Conservation (phyloP, 2,113 vertebrate genomes). For the Ranitomeya variabilis region DNA sequence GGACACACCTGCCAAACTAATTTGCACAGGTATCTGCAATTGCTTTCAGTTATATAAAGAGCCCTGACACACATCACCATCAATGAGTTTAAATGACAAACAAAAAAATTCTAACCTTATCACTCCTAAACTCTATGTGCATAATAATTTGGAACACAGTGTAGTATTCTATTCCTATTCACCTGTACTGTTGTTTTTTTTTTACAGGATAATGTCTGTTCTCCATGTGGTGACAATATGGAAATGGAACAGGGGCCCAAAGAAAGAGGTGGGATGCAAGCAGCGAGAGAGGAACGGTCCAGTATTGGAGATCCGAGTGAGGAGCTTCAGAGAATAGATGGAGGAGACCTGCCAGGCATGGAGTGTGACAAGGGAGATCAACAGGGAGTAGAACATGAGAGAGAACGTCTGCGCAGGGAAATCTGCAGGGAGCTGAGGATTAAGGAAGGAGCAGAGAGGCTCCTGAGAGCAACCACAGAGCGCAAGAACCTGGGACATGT, state of each 20-base stretch:
- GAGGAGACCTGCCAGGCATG: not conserved
- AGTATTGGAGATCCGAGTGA: constrained; percentile 29
- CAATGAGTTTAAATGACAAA: too few species aligned
- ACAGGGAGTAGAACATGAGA: constrained; percentile 27
- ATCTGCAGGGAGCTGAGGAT: constrained; percentile 46
- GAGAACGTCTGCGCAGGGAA: constrained; percentile 51
- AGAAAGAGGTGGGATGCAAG: not conserved
- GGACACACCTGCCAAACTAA: too few species aligned
- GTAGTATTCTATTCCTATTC: not conserved
- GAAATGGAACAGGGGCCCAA: not conserved
- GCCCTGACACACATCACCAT: too few species aligned
- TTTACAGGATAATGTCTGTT: constrained; percentile 15
- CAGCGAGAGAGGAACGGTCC: not conserved
- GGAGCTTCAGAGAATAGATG: constrained; percentile 1
- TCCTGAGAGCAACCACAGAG: constrained; percentile 49
- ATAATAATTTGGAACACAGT: too few species aligned
- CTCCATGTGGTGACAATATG: constrained; percentile 24
- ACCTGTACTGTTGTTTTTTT: not conserved
- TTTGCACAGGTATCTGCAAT: too few species aligned
- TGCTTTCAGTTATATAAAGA: too few species aligned
- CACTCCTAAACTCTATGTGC: too few species aligned
- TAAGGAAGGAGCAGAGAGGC: constrained; percentile 52
- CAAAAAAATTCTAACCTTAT: too few species aligned
- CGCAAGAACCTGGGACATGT: constrained; percentile 53
- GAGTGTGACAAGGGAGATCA: constrained; percentile 19